Conservation (phyloP, 2,888 invertebrate species). For the Brachypterus glaber region DNA sequence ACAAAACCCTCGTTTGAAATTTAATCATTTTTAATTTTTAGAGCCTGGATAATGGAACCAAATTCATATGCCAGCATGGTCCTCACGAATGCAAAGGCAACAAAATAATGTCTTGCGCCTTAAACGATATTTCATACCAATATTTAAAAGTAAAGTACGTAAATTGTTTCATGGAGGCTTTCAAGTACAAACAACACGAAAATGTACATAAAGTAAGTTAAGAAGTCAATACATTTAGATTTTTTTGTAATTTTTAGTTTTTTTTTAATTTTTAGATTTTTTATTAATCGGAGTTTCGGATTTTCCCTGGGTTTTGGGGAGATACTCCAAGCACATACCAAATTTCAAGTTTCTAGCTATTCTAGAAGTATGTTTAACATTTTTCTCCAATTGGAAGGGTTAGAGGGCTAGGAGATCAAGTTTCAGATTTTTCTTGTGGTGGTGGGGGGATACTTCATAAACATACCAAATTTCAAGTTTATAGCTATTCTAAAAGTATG, state of each 20-base stretch:
- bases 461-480: no score
- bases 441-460: no score
- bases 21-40: conserved; percentile 15
- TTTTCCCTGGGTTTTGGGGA: not conserved
- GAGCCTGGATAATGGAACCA: conserved; percentile 25
- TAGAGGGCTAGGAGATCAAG: no score
- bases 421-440: no score
- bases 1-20: no score
- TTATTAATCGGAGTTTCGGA: not conserved
- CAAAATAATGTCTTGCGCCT: conserved; percentile 51
- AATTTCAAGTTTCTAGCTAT: no score
- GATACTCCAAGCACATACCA: no score
- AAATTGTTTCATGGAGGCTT: conserved; percentile 35
- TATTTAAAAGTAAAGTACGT: conserved; percentile 34
- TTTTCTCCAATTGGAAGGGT: no score
- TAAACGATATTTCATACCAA: conserved; percentile 38
- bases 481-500: no score
- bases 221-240: not conserved
- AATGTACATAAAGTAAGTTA: conserved; percentile 25
- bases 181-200: conserved; percentile 19
- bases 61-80: conserved; percentile 52
- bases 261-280: no score
- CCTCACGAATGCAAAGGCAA: conserved; percentile 53
- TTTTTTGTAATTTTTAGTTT: conserved; percentile 1
- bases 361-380: no score